Conservation (phyloP, 2,888 invertebrate species). For the Invenusta paracnida region DNA sequence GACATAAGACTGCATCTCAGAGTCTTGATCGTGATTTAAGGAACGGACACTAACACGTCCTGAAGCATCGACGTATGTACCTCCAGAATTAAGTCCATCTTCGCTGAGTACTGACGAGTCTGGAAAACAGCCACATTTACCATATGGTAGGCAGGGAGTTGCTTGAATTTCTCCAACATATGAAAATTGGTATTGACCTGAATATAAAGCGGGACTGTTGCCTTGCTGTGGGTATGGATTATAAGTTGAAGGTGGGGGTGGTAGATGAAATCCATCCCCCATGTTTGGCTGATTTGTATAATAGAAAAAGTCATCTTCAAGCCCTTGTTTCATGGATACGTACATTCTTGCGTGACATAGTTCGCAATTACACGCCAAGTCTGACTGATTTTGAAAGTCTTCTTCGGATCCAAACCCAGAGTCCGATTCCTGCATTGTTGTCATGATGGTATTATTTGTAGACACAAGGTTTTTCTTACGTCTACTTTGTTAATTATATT, state of each 20-base stretch:
- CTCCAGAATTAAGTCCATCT: not conserved
- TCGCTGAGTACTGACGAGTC: conserved; percentile 7
- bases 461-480: too few relatives aligned
- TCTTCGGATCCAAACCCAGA: conserved; percentile 40
- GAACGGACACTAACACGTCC: conserved; percentile 30
- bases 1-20: conserved; percentile 13
- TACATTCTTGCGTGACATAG: conserved; percentile 41
- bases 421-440: conserved; percentile 29
- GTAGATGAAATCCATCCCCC: conserved; percentile 41
- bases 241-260: conserved; percentile 21
- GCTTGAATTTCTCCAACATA: conserved; percentile 40
- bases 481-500: too few relatives aligned
- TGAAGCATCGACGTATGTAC: not conserved
- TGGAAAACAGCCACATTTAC: conserved; percentile 35
- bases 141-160: conserved; percentile 23
- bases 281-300: conserved; percentile 35
- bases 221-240: conserved; percentile 28
- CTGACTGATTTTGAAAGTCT: conserved; percentile 33
- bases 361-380: conserved; percentile 39
- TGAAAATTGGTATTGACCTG: conserved; percentile 35
- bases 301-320: conserved; percentile 38
- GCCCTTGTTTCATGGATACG: conserved; percentile 38
- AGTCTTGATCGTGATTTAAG: conserved; percentile 21
- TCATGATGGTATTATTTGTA: conserved; percentile 29
- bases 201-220: conserved; percentile 15